phyloP scores from a whole-genome alignment of 2,113 vertebrate species.

The Girardinichthys multiradiatus region DNA sequence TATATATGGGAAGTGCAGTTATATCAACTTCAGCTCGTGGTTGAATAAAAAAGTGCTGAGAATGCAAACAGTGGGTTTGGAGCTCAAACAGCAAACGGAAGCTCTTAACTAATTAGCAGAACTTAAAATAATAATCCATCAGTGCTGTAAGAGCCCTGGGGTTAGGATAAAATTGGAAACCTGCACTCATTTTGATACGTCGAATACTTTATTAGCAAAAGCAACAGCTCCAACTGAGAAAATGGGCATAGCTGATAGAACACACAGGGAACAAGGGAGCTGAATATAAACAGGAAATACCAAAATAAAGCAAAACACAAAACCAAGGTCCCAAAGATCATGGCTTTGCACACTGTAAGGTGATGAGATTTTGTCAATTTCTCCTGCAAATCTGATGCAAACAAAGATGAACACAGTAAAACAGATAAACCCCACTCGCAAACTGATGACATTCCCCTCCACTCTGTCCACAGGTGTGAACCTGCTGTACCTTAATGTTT shows the following conservation, averaged over 20 bases:
- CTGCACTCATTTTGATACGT: constrained; percentile 28
- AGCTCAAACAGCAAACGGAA: constrained; percentile 29
- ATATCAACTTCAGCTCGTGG: neutral
- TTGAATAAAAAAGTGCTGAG: constrained; percentile 12
- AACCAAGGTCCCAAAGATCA: too few species aligned
- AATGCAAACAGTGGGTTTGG: constrained; percentile 42
- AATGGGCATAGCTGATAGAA: too few species aligned
- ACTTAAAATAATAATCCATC: constrained; percentile 54
- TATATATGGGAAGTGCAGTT: neutral
- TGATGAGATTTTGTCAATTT: neutral
- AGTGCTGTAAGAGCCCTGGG: constrained; percentile 9
- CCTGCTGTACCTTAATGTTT: too few species aligned
- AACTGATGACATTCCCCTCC: neutral
- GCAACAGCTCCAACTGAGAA: constrained; percentile 4
- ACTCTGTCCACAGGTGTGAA: neutral
- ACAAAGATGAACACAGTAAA: neutral
- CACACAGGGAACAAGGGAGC: too few species aligned
- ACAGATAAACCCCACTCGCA: neutral
- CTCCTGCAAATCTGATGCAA: neutral
- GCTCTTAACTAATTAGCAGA: constrained; percentile 56
- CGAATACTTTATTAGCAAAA: constrained; percentile 12
- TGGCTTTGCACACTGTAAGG: neutral
- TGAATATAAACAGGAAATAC: too few species aligned
- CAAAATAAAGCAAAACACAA: too few species aligned
- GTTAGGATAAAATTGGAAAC: constrained; percentile 33